Conservation (phyloP, 2,113 vertebrate genomes). For the Laticauda laticaudata region DNA sequence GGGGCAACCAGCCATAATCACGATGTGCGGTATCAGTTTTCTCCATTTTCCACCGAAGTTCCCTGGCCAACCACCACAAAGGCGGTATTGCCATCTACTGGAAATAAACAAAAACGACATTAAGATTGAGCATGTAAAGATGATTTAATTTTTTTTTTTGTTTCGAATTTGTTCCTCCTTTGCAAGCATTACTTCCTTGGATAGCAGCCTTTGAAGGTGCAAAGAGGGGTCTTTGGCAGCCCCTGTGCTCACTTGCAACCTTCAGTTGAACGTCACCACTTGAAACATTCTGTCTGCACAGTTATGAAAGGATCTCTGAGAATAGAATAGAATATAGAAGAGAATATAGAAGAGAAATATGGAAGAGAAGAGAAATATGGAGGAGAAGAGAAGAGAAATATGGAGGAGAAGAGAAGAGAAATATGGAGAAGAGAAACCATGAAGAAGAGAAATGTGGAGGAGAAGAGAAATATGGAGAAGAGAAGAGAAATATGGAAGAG, state of each 20-base stretch:
- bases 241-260: background rate
- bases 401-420: too few relatives aligned
- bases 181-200: background rate
- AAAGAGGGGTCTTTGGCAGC: background rate
- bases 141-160: background rate
- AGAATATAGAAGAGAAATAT: too few relatives aligned
- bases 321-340: too few relatives aligned
- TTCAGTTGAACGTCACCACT: background rate
- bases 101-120: background rate
- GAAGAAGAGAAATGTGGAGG: too few relatives aligned
- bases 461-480: too few relatives aligned
- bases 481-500: too few relatives aligned
- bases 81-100: background rate
- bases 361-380: too few relatives aligned
- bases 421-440: too few relatives aligned
- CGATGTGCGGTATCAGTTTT: background rate
- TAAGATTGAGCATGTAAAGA: background rate
- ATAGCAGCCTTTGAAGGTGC: background rate
- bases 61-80: background rate
- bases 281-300: background rate
- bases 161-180: background rate
- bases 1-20: background rate
- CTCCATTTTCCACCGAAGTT: background rate
- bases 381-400: too few relatives aligned
- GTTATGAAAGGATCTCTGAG: background rate